These are phyloP conservation scores for Leuciscus idus DNA, from an alignment of 2,113 vertebrate genomes.

Conservation along the genomic window DNA sequence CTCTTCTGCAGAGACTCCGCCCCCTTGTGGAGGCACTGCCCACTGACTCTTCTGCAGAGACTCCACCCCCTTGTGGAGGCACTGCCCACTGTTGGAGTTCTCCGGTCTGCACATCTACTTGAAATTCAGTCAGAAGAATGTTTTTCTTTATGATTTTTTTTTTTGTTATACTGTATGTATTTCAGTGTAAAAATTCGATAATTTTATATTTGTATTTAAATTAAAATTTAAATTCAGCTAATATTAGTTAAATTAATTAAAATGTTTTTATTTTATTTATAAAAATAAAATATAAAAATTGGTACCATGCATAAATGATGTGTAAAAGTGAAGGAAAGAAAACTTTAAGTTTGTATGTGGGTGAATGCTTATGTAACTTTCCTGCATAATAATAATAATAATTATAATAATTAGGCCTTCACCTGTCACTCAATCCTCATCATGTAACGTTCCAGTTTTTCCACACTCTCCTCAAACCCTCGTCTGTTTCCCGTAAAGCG, in stretches of 20 bases:
- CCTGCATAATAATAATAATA: not conserved
- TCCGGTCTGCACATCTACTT: no score
- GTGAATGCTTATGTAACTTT: not conserved
- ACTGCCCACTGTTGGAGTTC: no score
- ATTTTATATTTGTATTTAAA: not conserved
- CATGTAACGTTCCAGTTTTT: conserved; percentile 24
- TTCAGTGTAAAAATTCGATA: not conserved
- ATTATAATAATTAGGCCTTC: conserved; percentile 32
- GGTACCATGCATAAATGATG: not conserved
- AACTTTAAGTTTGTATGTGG: not conserved
- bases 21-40: no score
- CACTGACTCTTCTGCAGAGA: no score
- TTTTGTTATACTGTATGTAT: not conserved
- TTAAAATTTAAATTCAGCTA: not conserved
- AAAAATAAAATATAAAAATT: no score
- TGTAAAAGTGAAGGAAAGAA: not conserved
- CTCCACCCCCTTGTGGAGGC: no score
- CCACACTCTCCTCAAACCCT: not conserved
- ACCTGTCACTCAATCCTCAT: conserved; percentile 3
- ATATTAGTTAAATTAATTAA: not conserved
- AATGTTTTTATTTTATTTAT: no score
- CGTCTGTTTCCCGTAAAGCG: not conserved
- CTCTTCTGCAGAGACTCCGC: no score
- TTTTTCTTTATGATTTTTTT: no score
- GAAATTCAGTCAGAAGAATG: no score